These are phyloP conservation scores for Deroptyus accipitrinus DNA, from an alignment of 2,113 vertebrate species.

Conservation along the genomic window DNA sequence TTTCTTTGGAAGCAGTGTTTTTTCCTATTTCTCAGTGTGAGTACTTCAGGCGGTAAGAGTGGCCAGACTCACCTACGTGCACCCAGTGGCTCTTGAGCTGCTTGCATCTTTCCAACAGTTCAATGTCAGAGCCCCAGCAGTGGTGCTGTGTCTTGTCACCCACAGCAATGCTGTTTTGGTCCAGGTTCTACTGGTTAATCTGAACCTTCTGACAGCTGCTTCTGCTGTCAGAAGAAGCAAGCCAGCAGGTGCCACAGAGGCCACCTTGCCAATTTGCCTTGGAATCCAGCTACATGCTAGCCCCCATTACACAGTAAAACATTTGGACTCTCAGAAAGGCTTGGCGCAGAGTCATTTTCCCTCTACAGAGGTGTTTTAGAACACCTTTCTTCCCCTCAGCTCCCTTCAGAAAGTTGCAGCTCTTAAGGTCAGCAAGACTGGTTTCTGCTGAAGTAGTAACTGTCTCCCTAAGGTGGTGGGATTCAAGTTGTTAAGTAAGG, in stretches of 20 bases:
- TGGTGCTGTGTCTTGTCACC: neutral
- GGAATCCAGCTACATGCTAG: neutral
- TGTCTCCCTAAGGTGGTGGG: neutral
- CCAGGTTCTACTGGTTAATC: neutral
- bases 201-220: neutral
- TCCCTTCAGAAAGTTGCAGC: neutral
- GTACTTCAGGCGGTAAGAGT: neutral
- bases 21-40: neutral
- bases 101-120: neutral
- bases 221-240: neutral
- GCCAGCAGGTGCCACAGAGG: neutral
- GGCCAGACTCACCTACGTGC: neutral
- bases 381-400: neutral
- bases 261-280: neutral
- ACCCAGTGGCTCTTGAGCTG: neutral
- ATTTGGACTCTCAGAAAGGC: accelerated
- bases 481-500: neutral
- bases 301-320: neutral
- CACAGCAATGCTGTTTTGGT: neutral
- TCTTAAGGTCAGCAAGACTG: neutral
- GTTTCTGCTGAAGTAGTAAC: neutral
- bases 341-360: neutral
- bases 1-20: neutral
- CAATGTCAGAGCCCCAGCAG: neutral
- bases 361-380: neutral